These are phyloP conservation scores for Artemisiospiza belli DNA, from an alignment of 2,113 vertebrate species.

Conservation along the genomic window DNA sequence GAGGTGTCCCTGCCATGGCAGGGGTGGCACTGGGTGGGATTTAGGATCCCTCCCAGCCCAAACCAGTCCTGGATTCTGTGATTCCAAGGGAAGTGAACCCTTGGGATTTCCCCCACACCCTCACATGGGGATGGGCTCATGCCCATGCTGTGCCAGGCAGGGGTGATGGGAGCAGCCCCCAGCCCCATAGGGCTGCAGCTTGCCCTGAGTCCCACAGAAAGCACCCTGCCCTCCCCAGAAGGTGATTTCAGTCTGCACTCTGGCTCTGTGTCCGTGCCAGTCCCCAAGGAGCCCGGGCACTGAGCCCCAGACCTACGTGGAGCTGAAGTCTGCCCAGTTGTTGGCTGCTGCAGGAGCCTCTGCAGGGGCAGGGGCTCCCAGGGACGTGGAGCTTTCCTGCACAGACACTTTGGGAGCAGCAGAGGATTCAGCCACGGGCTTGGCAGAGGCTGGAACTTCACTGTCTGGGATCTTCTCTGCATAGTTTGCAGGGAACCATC, in stretches of 20 bases:
- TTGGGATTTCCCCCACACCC: no score
- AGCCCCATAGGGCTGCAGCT: background rate
- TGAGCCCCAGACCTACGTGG: constrained; percentile 82
- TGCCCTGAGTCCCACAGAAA: background rate
- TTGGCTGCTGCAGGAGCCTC: constrained; percentile 79
- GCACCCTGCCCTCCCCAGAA: background rate
- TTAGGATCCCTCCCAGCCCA: background rate
- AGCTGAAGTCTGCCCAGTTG: constrained; percentile 99
- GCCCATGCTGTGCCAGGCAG: background rate
- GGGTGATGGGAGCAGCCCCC: background rate
- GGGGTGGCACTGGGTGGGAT: background rate
- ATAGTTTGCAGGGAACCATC: constrained; percentile 99
- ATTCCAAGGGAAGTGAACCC: background rate
- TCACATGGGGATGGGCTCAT: no score
- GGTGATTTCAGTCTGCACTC: background rate
- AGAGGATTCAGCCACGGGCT: constrained; percentile 51
- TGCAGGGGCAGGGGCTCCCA: constrained; percentile 48
- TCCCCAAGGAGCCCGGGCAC: background rate
- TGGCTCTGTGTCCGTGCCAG: background rate
- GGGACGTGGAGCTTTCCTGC: constrained; percentile 67
- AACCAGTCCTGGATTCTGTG: background rate
- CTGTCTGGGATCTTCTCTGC: constrained; percentile 92
- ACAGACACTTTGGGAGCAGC: constrained; percentile 76
- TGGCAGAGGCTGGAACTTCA: constrained; percentile 84
- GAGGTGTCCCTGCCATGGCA: background rate